Evolutionary conservation across 1,140 invertebrate genomes (phyloP), one percentile per base, ranked within the genome.

Genomic region (Chymomyza costata): DNA sequence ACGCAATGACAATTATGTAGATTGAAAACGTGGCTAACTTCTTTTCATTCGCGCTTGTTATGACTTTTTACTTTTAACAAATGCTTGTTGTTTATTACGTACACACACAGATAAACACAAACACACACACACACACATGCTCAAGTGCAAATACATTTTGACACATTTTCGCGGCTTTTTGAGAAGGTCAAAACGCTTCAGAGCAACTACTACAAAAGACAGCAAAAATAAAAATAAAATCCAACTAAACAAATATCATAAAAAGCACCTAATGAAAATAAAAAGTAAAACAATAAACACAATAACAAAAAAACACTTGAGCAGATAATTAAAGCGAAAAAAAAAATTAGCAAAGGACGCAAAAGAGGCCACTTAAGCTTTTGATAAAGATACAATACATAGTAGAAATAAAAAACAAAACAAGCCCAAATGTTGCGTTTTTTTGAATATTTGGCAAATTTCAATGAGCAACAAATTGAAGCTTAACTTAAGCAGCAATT

Each of bases 251-350:
- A 52, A 19, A 65, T 47, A 46, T 39, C 16, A 25, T 47, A 34
- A 34, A 34, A 10, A 34, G 13, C 32, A n/a, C n/a, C n/a, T n/a
- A 6, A 34, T 34, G 13, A 34, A n/a, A 5, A 3, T 25, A 25
- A 25, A 25, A 25, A 25, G 21, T 8, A 25, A 8, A 25, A 25
- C 3, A 34, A 34, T 13, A 34, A 3, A 34, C 32, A 34, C 32
- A 34, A 34, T n/a, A 3, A 41, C 45, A 48, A 13, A n/a, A 38
- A 68, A 68, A 68, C 65, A 68, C 65, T 69, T 69, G 65, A 68
- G 46, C 44, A 69, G 65, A 69, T 69, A 69, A 53, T 62, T 63
- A 34, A 34, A 51, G 62, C 45, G 38, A 54, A 50, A 45, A 35
- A 30, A 57, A 35, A 49, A 40, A 40, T 25, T 25, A 58, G 3